Base-by-base conservation (phyloP, 2,888 invertebrate genomes). In the Campopleginae sp. region DNA sequence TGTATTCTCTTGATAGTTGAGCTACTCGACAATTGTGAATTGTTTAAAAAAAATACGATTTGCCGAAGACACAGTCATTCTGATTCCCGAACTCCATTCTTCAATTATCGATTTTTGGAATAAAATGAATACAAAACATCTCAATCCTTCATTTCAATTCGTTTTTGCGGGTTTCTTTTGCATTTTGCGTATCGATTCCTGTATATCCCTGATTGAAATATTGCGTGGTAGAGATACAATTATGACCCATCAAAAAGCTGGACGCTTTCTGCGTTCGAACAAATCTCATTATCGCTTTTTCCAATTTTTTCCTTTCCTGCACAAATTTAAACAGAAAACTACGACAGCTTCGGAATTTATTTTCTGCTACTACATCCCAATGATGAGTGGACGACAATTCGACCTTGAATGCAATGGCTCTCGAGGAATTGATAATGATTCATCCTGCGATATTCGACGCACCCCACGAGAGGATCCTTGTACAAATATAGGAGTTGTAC, bases 401-500 rank as follows among this genome's bases (percentile, higher is more conserved):
- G 10, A 14, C 54, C 23, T 51, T 8, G 7, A 23, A 19, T 54
- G 19, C 10, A 54, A 23, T 23, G 10, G 23, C n/a, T 63, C 8
- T 46, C 23, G 44, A 38, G 46, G 33, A 48, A 38, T 19, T 46
- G 6, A 23, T 42, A 7, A 23, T 54, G 31, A 10, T 61, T 79
- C 44, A 42, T 31, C 44, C n/a, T 81, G 14, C 63, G 42, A 58
- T 71, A 71, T 66, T 17, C 44, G 19, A 71, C n/a, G n/a, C n/a
- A 63, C 23, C 48, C 44, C 54, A 27, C 19, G 12, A 54, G 19
- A 33, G 54, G 23, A 65, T 65, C 54, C 76, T 23, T 68, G 63
- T 76, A 65, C 65, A 78, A 74, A 71, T 27, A 8, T 46, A 51
- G n/a, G n/a, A 54, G 63, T 54, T 71, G 66, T 65, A 85, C 23